These are phyloP conservation scores for Polia nebulosa DNA, from an alignment of 2,888 invertebrate genomes.

Conservation along the genomic window DNA sequence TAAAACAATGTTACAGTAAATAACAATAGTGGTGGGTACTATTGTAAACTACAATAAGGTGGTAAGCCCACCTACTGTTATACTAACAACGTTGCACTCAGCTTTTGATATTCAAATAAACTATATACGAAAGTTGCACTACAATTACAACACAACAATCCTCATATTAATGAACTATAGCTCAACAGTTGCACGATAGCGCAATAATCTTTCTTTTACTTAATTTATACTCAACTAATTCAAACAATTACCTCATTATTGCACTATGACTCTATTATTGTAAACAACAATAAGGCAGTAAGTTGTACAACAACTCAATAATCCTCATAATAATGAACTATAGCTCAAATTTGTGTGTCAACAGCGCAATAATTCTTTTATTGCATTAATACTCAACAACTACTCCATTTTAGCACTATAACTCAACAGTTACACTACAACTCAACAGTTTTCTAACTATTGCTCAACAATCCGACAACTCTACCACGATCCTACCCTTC, in stretches of 20 bases:
- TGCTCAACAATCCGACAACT: conserved; percentile 7
- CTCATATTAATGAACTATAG: not conserved
- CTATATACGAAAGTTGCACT: not conserved
- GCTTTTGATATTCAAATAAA: not conserved
- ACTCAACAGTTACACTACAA: not conserved
- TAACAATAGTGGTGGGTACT: not conserved
- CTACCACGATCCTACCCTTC: conserved; percentile 36
- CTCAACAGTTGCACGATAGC: not conserved
- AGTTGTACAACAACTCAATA: no score
- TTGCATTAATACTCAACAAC: no score
- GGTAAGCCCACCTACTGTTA: not conserved
- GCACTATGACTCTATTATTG: conserved; percentile 2
- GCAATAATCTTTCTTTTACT: no score
- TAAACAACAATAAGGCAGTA: no score
- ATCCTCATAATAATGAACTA: no score
- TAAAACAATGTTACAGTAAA: no score
- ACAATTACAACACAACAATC: not conserved
- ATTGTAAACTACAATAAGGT: not conserved
- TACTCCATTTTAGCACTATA: no score
- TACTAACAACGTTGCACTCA: not conserved
- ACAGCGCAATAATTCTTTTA: no score
- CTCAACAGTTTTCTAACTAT: not conserved
- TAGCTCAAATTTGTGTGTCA: no score
- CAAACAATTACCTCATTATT: not conserved
- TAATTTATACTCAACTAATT: no score